Evolutionary conservation across 1,140 invertebrate species (phyloP).

Genomic region (Eurytemora carolleeae): DNA sequence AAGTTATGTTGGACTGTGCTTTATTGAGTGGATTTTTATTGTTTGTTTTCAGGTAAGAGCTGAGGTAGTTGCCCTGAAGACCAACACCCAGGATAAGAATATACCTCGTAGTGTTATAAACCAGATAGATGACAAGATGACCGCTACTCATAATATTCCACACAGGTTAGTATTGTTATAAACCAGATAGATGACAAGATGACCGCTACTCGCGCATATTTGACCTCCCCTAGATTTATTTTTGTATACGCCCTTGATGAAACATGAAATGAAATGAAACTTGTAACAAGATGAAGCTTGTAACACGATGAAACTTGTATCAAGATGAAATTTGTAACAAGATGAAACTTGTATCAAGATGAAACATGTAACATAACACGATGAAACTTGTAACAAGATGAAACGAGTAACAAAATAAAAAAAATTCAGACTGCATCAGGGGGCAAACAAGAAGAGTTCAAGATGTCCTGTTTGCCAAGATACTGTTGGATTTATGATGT

Average conservation of each 20-base stretch:
- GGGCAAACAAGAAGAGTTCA: background rate
- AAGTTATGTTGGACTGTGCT: too few species aligned
- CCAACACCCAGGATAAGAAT: background rate
- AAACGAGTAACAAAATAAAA: background rate
- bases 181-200: background rate
- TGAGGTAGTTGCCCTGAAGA: background rate
- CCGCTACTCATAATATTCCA: background rate
- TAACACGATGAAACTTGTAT: background rate
- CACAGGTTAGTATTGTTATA: background rate
- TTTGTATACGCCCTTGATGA: too few species aligned
- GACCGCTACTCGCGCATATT: background rate
- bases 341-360: background rate
- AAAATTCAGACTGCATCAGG: background rate
- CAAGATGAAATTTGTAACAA: background rate
- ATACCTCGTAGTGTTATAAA: background rate
- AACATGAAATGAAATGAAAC: background rate
- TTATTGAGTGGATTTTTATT: too few species aligned
- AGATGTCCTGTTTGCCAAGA: background rate
- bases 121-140: background rate
- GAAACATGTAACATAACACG: background rate
- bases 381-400: background rate
- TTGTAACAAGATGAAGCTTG: background rate
- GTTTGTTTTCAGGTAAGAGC: background rate
- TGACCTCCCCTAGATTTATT: too few species aligned
- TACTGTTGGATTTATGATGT: background rate